Conservation (phyloP, 1,140 invertebrate species). For the Drosophila truncata region DNA sequence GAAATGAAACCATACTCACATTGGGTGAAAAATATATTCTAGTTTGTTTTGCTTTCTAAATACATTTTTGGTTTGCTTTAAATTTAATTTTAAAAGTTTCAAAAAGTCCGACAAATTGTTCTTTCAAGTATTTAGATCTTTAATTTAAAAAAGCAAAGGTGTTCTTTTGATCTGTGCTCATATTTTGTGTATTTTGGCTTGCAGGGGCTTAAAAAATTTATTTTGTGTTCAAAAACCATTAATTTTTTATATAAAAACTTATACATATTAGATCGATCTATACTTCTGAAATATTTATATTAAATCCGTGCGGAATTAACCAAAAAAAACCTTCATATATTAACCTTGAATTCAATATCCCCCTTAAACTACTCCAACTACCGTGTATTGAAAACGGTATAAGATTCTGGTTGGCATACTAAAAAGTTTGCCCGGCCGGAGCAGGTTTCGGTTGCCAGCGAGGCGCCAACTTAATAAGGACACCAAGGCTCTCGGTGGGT, state of each 20-base stretch:
- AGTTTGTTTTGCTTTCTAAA: too few relatives aligned
- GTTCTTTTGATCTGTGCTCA: too few relatives aligned
- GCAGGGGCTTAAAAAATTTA: too few relatives aligned
- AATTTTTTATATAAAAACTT: too few relatives aligned
- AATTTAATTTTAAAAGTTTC: neutral
- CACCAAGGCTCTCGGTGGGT: slow-evolving; percentile 60
- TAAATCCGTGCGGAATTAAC: neutral
- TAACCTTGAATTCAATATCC: slow-evolving; percentile 6
- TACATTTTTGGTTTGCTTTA: neutral
- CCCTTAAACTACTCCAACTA: neutral
- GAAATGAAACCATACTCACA: neutral
- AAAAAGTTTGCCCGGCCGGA: slow-evolving; percentile 56
- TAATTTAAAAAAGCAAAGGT: too few relatives aligned
- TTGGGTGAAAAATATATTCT: neutral
- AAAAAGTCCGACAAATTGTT: neutral
- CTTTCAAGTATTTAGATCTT: too few relatives aligned
- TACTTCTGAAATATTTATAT: neutral
- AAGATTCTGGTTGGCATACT: slow-evolving; percentile 60
- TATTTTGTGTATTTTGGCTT: too few relatives aligned
- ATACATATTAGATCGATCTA: too few relatives aligned
- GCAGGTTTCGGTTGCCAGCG: slow-evolving; percentile 52
- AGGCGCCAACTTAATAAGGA: slow-evolving; percentile 82
- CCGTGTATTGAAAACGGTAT: slow-evolving; percentile 3
- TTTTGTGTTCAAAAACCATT: neutral
- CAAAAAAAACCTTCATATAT: neutral